Evolutionary conservation across 1,140 invertebrate genomes (phyloP), one percentile per base, ranked within the genome.

Genomic region (Reticulitermes speratus): DNA sequence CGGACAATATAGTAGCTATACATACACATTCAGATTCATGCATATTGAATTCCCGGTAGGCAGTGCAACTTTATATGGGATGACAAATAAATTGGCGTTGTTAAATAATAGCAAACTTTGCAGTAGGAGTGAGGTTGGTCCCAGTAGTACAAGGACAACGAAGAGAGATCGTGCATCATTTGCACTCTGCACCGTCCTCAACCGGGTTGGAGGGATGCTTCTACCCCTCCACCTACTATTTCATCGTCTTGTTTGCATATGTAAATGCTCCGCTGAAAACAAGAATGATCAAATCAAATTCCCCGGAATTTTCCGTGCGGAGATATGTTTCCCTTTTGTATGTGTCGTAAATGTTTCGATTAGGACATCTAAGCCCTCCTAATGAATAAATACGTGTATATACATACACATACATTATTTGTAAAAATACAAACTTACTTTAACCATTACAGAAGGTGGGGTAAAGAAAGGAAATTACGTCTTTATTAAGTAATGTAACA

Each of bases 81-180:
- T 75, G 65, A 75, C 65, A 75, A 75, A 75, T 75, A 75, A 75
- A 75, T 75, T 75, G 65, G 65, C 65, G 25, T 75, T 75, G 65
- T 75, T 75, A 75, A 30, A 75, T 75, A 75, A n/a, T 75, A n/a
- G 65, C 65, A 75, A 75, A 75, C 25, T 75, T 75, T 75, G n/a
- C 65, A n/a, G 65, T 30, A 30, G 65, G 65, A 75, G n/a, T 30
- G 65, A 75, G 65, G 65, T 25, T 25, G 65, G 65, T 75, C 65
- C 65, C 65, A 75, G 52, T 16, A 55, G 52, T 55, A 16, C 19
- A 55, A 55, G n/a, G 65, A 75, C 65, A 11, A 75, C 25, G 65
- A 30, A 55, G n/a, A 75, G 25, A 75, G 65, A 75, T 25, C n/a
- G n/a, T 75, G 65, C 65, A 30, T 75, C 65, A 75, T 75, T 75